Conservation (phyloP, 92 coral and sea anemone genomes). For the Bergia sp. region DNA sequence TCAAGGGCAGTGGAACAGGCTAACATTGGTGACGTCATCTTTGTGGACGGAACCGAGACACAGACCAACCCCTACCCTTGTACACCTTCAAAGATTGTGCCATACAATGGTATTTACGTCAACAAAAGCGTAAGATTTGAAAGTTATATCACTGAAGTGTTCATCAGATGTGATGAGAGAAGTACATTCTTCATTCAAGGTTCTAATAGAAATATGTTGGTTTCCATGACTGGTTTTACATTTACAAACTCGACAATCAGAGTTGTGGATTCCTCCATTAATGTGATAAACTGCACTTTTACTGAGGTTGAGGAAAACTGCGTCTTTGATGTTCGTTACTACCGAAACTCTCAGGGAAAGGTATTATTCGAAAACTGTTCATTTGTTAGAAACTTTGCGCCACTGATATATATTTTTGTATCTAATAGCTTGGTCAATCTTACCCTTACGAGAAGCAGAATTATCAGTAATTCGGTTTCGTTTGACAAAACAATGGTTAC, state of each 20-base stretch:
- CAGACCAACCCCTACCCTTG: slow-evolving; percentile 28
- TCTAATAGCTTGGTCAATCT: too few species aligned
- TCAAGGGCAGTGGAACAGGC: background rate
- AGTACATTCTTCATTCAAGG: background rate
- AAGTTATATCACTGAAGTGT: slow-evolving; percentile 11
- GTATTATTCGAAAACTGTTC: slow-evolving; percentile 3
- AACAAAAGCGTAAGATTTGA: slow-evolving; percentile 13
- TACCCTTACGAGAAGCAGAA: too few species aligned
- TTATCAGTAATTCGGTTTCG: too few species aligned
- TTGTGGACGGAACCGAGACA: slow-evolving; percentile 44
- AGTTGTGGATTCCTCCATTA: slow-evolving; percentile 1
- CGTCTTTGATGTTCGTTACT: slow-evolving; percentile 3
- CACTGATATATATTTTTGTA: background rate
- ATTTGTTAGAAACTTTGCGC: slow-evolving; percentile 17
- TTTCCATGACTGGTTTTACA: slow-evolving; percentile 26
- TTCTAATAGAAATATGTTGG: background rate
- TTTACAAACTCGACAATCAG: slow-evolving; percentile 23
- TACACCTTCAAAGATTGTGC: background rate
- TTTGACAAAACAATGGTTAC: too few species aligned
- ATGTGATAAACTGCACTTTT: background rate
- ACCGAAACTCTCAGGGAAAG: background rate
- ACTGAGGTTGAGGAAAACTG: background rate
- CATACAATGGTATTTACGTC: slow-evolving; percentile 12
- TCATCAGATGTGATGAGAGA: slow-evolving; percentile 15
- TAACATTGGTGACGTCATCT: background rate